These are phyloP conservation scores for Pelodytes ibericus DNA, from an alignment of 2,797 vertebrate species.

Conservation along the genomic window DNA sequence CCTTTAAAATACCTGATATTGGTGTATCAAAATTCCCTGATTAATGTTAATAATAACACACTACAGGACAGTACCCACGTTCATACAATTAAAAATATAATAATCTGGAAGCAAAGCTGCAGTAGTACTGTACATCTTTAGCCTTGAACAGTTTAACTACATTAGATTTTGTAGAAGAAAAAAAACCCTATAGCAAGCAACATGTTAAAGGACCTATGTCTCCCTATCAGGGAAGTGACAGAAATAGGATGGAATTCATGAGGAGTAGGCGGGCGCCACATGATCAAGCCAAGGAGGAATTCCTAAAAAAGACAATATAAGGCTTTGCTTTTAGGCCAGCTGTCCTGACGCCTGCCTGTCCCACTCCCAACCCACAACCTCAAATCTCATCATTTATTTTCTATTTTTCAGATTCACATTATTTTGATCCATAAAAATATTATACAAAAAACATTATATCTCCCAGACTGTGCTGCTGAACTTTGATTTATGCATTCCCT, in stretches of 20 bases:
- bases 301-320: slow-evolving; percentile 50
- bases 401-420: neutral
- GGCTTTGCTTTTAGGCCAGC: slow-evolving; percentile 27
- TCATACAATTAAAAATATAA: too few relatives aligned
- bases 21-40: too few relatives aligned
- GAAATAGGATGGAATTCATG: slow-evolving; percentile 54
- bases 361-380: slow-evolving; percentile 2
- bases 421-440: neutral
- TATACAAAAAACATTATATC: too few relatives aligned
- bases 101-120: too few relatives aligned
- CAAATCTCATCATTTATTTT: neutral
- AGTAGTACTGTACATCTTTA: neutral
- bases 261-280: slow-evolving; percentile 27
- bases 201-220: slow-evolving; percentile 13
- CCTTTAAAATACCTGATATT: too few relatives aligned
- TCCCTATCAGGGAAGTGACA: slow-evolving; percentile 47
- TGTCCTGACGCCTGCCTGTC: slow-evolving; percentile 16
- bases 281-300: slow-evolving; percentile 45
- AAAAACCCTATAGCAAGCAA: neutral
- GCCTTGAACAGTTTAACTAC: slow-evolving; percentile 11
- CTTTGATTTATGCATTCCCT: too few relatives aligned
- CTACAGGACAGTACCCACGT: too few relatives aligned
- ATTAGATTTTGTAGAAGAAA: neutral
- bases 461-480: too few relatives aligned
- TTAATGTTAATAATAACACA: too few relatives aligned